Evolutionary conservation across 1,140 invertebrate genomes (phyloP), one percentile per base, ranked within the genome.

Genomic region (Drosophila murphyi): DNA sequence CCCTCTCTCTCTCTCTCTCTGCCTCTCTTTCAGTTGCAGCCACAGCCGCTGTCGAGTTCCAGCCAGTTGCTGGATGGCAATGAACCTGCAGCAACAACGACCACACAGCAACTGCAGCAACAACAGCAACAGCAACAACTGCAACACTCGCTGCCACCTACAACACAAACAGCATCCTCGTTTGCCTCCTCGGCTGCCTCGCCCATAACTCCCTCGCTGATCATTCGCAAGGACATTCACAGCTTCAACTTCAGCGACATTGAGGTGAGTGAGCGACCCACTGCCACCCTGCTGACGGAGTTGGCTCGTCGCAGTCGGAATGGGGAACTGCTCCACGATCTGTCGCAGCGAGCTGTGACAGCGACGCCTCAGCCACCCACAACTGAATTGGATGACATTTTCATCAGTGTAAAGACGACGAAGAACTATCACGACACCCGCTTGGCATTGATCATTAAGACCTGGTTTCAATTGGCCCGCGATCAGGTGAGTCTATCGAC

Each of bases 351-450:
- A 37, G 89, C 91, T 20, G 35, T 92, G 45, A 92, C 92, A 10
- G 92, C 88, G 47, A 96, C 95, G 76, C 94, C 94, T 82, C 94
- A 94, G 79, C 95, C 94, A 74, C 95, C 95, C 77, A 94, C 95
- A 55, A 96, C 96, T 48, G 95, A 94, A 59, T 93, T 98, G 67
- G 94, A 97, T 92, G 97, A 98, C 92, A 94, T 98, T 78, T 98
- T 98, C 93, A 96, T 99, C 91, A 98, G 97, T 93, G 97, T 99
- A 20, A 99, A 99, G 94, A 98, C 98, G 54, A 98, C 97, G 35
- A 96, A 96, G 90, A 95, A 95, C 93, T 98, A 97, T 93, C 97
- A 98, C 92, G 93, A 95, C 68, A 95, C 95, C 35, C 94, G 98
- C 71, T 91, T 99, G 72, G 96, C 97, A n/a, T 94, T 97, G 63